Conservation (phyloP, 2,797 vertebrate species). For the Potorous gilbertii region DNA sequence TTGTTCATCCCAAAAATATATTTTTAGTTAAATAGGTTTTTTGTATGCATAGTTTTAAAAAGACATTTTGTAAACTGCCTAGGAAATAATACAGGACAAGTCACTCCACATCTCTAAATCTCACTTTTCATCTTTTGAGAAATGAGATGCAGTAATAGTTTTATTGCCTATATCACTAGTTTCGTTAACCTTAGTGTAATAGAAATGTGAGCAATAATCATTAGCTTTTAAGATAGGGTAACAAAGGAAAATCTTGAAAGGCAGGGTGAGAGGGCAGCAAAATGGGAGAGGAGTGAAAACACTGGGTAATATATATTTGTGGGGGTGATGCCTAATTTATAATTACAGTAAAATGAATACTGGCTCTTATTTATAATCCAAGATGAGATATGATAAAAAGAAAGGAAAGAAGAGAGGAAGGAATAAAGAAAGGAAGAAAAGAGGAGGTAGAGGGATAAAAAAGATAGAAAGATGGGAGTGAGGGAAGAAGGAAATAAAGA, state of each 20-base stretch:
- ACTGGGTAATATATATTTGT: neutral
- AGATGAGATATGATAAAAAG: neutral
- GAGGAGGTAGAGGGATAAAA: neutral
- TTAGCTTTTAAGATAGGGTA: neutral
- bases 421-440: neutral
- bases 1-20: neutral
- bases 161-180: neutral
- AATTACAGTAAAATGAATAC: neutral
- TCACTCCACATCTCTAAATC: neutral
- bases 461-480: too few species aligned
- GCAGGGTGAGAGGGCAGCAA: neutral
- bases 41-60: too few species aligned
- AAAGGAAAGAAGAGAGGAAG: neutral
- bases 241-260: neutral
- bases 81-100: neutral
- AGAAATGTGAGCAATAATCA: neutral
- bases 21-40: too few species aligned
- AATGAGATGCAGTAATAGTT: neutral
- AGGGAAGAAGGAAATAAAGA: neutral
- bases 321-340: neutral
- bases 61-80: neutral
- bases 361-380: neutral
- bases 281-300: neutral
- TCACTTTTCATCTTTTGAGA: neutral
- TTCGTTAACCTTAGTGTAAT: neutral